These are phyloP conservation scores for Ascaphus truei DNA, from an alignment of 2,113 vertebrate genomes.

Conservation along the genomic window DNA sequence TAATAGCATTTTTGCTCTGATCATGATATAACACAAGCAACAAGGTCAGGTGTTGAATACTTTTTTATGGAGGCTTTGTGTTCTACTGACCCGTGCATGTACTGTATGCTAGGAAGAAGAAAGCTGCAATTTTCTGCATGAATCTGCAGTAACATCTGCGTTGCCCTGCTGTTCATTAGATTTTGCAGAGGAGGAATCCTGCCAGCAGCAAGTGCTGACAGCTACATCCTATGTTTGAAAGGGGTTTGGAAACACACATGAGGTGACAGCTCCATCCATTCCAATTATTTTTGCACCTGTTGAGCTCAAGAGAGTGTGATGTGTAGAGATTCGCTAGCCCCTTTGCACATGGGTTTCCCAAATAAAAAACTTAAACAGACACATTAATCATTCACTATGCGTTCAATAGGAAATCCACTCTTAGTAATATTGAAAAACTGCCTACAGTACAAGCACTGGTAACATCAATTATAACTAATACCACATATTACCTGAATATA, in stretches of 20 bases:
- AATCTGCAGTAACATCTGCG: neutral
- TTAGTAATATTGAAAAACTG: constrained; percentile 22
- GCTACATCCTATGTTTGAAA: neutral
- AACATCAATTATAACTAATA: constrained; percentile 10
- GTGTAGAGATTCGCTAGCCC: neutral
- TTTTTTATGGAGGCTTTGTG: neutral
- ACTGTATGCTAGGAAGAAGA: neutral
- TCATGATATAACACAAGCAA: no score
- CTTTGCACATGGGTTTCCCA: neutral
- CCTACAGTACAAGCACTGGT: constrained; percentile 10
- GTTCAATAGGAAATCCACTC: neutral
- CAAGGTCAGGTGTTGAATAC: neutral
- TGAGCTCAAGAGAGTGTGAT: neutral
- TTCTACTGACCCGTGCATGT: neutral
- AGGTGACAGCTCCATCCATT: neutral
- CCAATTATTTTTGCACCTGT: neutral
- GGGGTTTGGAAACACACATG: neutral
- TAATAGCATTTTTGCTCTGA: no score
- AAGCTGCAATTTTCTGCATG: neutral
- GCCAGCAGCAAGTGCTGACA: neutral
- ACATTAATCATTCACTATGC: neutral
- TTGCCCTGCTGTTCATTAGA: neutral
- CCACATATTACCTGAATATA: constrained; percentile 9
- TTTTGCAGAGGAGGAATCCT: neutral
- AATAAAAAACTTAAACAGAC: neutral